Evolutionary conservation across 2,113 vertebrate genomes (phyloP).

Genomic region (Erythrolamprus reginae): DNA sequence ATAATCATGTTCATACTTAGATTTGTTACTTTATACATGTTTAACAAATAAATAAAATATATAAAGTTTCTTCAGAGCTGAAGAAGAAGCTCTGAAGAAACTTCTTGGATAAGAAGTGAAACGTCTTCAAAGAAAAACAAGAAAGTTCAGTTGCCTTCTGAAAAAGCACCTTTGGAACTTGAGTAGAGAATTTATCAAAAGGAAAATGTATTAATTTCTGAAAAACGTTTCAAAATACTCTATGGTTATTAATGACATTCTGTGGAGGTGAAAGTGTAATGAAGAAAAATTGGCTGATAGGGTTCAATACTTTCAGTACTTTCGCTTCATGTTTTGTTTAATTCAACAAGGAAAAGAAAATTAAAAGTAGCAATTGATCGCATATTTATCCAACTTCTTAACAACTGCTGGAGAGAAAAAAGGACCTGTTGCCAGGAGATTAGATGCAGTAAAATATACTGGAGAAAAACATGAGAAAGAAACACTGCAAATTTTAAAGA

Average conservation of each 20-base stretch:
- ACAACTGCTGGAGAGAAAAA: conserved; percentile 1
- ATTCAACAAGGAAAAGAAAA: not conserved
- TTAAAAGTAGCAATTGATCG: not conserved
- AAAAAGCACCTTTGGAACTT: no score
- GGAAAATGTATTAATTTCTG: not conserved
- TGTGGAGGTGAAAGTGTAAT: not conserved
- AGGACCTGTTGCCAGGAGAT: conserved; percentile 1
- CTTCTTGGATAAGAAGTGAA: no score
- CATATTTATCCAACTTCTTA: not conserved
- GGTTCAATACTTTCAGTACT: not conserved
- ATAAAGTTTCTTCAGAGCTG: no score
- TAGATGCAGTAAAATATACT: not conserved
- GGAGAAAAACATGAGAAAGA: not conserved
- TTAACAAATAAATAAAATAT: no score
- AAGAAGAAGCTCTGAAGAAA: no score
- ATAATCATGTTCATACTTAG: no score
- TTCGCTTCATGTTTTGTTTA: not conserved
- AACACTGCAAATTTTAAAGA: not conserved
- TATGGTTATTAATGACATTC: not conserved
- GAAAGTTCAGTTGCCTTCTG: no score
- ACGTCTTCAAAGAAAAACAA: no score
- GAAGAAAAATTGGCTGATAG: not conserved
- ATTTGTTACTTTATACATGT: no score
- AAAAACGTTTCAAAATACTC: not conserved
- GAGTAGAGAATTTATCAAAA: not conserved